A percentile compares a stretch with the other conserved stretches of the same genome.
Evolutionary conservation across 1,140 invertebrate species (phyloP).

Genomic region (Procambarus virginalis): DNA sequence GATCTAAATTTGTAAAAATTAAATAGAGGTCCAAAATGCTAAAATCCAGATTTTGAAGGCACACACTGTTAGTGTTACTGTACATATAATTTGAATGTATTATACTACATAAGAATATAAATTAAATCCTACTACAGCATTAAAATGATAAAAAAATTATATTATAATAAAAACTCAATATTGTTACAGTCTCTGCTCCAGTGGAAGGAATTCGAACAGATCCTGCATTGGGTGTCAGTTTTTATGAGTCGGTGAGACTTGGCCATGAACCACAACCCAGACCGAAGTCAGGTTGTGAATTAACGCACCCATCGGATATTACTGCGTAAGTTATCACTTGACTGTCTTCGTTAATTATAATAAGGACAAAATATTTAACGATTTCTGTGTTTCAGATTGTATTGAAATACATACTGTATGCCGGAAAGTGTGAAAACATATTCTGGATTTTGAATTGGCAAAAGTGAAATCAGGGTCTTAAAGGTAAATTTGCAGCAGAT

Average conservation of each 20-base stretch:
- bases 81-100: background rate
- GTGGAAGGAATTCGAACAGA: constrained; percentile 35
- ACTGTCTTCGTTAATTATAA: too few relatives aligned
- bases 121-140: background rate
- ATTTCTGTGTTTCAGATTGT: too few relatives aligned
- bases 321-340: constrained; percentile 20
- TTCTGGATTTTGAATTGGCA: too few relatives aligned
- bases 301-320: constrained; percentile 35
- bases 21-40: too few relatives aligned
- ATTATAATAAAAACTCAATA: background rate
- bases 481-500: too few relatives aligned
- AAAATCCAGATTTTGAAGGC: too few relatives aligned
- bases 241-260: constrained; percentile 10
- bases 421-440: too few relatives aligned
- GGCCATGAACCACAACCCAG: constrained; percentile 26
- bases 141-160: background rate
- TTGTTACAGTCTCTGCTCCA: constrained; percentile 40
- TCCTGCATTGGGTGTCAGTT: constrained; percentile 20
- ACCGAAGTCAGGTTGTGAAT: constrained; percentile 53
- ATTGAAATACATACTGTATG: too few relatives aligned
- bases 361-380: too few relatives aligned
- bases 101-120: background rate
- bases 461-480: too few relatives aligned
- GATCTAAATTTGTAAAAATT: too few relatives aligned
- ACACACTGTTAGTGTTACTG: too few relatives aligned